phyloP scores from a whole-genome alignment of 23 tunicate genomes.

The Clavelina lepadiformis region DNA sequence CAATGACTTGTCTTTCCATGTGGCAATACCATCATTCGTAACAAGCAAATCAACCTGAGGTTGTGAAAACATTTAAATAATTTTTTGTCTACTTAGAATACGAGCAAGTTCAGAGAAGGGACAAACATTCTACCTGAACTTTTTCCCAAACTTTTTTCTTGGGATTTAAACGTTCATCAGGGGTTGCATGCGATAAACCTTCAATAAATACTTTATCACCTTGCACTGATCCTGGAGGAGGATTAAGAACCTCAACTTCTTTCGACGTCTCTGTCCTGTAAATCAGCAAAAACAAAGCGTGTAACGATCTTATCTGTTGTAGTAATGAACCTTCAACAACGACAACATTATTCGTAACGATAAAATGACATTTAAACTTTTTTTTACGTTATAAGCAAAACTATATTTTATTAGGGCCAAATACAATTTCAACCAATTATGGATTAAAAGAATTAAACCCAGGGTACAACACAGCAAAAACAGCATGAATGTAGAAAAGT shows the following conservation, averaged over 20 bases:
- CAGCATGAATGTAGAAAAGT: no score
- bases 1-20: conserved; percentile 49
- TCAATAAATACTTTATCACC: conserved; percentile 85
- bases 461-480: no score
- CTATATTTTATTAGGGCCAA: neutral
- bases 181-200: conserved; percentile 31
- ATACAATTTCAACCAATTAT: no score
- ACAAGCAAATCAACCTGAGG: conserved; percentile 59
- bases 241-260: conserved; percentile 75
- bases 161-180: conserved; percentile 71
- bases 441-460: no score
- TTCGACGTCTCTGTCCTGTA: conserved; percentile 32
- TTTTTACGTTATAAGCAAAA: neutral
- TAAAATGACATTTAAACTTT: neutral
- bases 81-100: no score
- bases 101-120: neutral
- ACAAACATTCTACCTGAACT: conserved; percentile 40
- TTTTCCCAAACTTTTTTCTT: conserved; percentile 95
- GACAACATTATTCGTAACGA: neutral
- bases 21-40: conserved; percentile 52
- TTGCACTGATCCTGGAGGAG: conserved; percentile 47
- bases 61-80: neutral
- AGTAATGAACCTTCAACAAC: neutral
- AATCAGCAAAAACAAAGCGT: conserved; percentile 7
- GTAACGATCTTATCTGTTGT: neutral